Conservation (phyloP, 2,888 invertebrate genomes). For the Drosophila meridiana region DNA sequence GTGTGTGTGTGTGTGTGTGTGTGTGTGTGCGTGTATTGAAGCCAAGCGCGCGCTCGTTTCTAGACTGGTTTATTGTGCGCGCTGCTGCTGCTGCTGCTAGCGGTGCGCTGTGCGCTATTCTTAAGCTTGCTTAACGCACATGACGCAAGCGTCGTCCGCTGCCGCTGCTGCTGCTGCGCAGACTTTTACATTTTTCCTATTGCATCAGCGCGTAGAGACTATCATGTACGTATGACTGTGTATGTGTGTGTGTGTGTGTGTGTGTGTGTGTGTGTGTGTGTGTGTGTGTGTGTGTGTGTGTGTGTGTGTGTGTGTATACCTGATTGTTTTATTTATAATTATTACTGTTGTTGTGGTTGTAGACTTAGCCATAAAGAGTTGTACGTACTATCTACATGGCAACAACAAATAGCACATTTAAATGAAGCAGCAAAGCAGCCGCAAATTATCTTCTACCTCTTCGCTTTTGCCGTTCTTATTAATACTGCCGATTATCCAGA, state of each 20-base stretch:
- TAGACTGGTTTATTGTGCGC: conserved; percentile 71
- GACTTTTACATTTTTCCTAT: conserved; percentile 76
- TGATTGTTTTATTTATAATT: conserved; percentile 22
- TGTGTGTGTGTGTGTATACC: not conserved
- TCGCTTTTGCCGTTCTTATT: conserved; percentile 19
- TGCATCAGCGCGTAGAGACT: conserved; percentile 62
- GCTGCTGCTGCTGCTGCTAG: conserved; percentile 21
- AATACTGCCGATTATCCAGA: not conserved
- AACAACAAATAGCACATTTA: conserved; percentile 45
- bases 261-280: not conserved
- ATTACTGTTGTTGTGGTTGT: conserved; percentile 39
- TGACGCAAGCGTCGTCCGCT: conserved; percentile 72
- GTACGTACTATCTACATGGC: conserved; percentile 27
- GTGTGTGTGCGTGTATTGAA: conserved; percentile 38
- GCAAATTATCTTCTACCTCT: conserved; percentile 27
- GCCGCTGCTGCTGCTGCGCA: conserved; percentile 56
- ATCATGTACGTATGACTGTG: not conserved
- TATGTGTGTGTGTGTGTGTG: not conserved
- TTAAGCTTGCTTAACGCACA: conserved; percentile 67
- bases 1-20: conserved; percentile 36
- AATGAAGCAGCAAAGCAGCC: conserved; percentile 11
- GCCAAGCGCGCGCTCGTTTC: conserved; percentile 67
- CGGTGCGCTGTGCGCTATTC: conserved; percentile 44
- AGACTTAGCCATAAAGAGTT: conserved; percentile 36
- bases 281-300: not conserved